Percentiles rank a stretch among this genome's conserved stretches.
These are phyloP conservation scores for Hydrochoerus hydrochaeris DNA, from an alignment of 2,113 vertebrate species.

Conservation along the genomic window DNA sequence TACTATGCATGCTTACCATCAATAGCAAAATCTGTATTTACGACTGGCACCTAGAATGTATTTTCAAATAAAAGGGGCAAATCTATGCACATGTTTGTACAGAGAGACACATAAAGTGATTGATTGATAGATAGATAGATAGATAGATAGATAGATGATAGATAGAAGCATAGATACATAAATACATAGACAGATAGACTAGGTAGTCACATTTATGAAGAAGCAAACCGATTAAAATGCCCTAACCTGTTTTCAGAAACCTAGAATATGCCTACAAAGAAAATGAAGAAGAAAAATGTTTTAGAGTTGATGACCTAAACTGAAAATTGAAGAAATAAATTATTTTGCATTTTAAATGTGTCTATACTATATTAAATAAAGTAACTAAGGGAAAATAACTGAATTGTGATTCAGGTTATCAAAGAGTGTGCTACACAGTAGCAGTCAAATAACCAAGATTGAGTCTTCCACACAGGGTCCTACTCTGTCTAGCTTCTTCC, in stretches of 20 bases:
- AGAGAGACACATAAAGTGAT: not conserved
- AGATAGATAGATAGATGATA: not conserved
- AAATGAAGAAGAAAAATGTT: not conserved
- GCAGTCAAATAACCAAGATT: not conserved
- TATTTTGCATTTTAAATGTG: not conserved
- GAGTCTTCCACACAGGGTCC: not conserved
- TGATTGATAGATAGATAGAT: not conserved
- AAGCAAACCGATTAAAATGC: not conserved
- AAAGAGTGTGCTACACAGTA: not conserved
- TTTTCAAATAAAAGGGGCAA: not conserved
- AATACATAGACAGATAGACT: not conserved
- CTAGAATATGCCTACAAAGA: not conserved
- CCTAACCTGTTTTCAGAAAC: not conserved
- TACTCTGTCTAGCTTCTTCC: not conserved
- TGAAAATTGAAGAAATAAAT: not conserved
- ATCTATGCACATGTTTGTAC: not conserved
- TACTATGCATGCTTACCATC: not conserved
- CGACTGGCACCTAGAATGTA: not conserved
- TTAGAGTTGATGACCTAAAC: not conserved
- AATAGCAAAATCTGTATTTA: not conserved
- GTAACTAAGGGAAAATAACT: not conserved
- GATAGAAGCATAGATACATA: not conserved
- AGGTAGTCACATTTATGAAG: not conserved
- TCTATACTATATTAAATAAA: not conserved
- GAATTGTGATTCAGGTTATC: not conserved